phyloP scores from a whole-genome alignment of 2,113 vertebrate genomes.

The Heteronetta atricapilla region DNA sequence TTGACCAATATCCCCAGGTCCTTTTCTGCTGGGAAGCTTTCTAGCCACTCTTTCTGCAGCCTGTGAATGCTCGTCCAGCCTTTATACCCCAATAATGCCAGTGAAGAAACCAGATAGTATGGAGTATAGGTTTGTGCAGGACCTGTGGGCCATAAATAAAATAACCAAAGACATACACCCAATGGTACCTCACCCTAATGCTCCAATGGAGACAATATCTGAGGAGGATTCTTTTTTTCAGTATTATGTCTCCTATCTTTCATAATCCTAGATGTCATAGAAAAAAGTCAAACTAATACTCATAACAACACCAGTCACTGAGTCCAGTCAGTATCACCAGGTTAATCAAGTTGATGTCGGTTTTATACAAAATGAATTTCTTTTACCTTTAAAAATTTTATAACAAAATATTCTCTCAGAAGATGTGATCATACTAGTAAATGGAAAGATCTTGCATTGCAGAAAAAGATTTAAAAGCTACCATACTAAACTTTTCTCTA shows the following conservation, averaged over 20 bases:
- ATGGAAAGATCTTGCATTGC: background rate
- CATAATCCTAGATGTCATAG: background rate
- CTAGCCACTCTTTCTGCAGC: too few species aligned
- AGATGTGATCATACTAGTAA: background rate
- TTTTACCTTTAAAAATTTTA: background rate
- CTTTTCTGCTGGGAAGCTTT: too few species aligned
- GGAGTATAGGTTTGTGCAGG: too few species aligned
- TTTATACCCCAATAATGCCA: too few species aligned
- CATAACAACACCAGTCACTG: rapidly evolving
- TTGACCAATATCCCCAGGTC: too few species aligned
- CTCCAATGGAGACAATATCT: too few species aligned
- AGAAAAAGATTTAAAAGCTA: background rate
- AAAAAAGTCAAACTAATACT: background rate
- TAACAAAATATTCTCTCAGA: background rate
- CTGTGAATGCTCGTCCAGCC: too few species aligned
- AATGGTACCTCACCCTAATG: too few species aligned
- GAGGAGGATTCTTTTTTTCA: too few species aligned
- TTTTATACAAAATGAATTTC: background rate
- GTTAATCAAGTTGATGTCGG: background rate
- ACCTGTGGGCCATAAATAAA: too few species aligned
- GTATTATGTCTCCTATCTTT: background rate
- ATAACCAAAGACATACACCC: too few species aligned
- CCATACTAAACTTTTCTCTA: background rate
- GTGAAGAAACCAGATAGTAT: too few species aligned
- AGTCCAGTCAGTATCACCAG: background rate